phyloP scores from a whole-genome alignment of 2,797 vertebrate genomes.

The Florisuga fusca region DNA sequence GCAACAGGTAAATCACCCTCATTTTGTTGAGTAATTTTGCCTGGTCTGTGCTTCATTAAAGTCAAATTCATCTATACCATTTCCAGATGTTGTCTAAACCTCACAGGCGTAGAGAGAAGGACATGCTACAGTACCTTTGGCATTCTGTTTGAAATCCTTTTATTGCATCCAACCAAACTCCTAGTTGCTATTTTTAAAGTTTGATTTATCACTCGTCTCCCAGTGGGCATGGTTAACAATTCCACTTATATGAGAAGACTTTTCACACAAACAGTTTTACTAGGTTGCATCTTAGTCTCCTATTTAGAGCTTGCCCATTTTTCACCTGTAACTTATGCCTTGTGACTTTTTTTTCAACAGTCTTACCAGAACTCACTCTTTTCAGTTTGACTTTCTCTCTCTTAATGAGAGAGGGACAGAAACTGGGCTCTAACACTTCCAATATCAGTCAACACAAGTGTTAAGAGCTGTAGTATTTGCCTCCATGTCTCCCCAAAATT shows the following conservation, averaged over 20 bases:
- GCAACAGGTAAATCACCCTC: constrained; percentile 77
- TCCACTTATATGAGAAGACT: neutral
- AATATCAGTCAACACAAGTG: neutral
- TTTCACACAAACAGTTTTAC: neutral
- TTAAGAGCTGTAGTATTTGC: neutral
- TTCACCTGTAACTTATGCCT: neutral
- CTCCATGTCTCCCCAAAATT: neutral
- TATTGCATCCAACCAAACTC: neutral
- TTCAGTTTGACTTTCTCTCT: neutral
- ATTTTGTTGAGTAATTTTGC: neutral
- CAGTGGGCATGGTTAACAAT: neutral
- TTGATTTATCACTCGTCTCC: neutral
- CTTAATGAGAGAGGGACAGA: neutral
- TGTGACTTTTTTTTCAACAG: neutral
- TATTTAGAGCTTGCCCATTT: neutral
- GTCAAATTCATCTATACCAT: neutral
- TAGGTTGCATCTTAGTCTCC: neutral
- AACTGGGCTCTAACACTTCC: neutral
- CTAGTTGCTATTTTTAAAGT: neutral
- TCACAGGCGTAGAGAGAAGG: neutral
- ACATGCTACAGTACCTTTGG: neutral
- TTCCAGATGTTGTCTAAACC: neutral
- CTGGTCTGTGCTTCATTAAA: neutral
- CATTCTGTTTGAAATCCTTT: neutral
- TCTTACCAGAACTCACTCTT: neutral